phyloP scores from a whole-genome alignment of 2,113 vertebrate species.

The Clarias macrocephalus region DNA sequence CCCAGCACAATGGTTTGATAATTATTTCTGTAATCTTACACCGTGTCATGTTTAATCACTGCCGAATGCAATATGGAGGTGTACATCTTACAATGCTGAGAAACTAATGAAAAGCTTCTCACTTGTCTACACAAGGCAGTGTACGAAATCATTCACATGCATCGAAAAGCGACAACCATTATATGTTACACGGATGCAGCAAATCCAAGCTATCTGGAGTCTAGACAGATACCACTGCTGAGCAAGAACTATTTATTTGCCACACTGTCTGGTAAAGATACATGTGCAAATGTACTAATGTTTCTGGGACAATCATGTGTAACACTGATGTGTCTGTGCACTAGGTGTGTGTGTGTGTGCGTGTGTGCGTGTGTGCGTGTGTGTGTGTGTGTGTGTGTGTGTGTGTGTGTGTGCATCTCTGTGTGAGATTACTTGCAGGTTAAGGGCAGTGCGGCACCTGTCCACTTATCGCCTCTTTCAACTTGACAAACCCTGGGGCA shows the following conservation, averaged over 20 bases:
- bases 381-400: constrained; percentile 18
- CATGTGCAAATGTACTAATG: not conserved
- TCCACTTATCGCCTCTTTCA: constrained; percentile 18
- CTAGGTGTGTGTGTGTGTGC: constrained; percentile 1
- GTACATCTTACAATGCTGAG: not conserved
- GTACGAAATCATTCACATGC: not conserved
- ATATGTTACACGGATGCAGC: not conserved
- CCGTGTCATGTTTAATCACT: not conserved
- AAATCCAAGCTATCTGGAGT: not conserved
- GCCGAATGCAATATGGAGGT: not conserved
- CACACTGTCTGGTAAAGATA: not conserved
- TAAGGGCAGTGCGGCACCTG: constrained; percentile 8
- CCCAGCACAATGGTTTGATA: not conserved
- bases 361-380: constrained; percentile 23
- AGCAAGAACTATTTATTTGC: not conserved
- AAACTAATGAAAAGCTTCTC: not conserved
- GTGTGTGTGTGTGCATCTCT: constrained; percentile 27
- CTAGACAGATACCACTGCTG: not conserved
- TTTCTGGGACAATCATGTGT: not conserved
- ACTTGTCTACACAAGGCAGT: not conserved
- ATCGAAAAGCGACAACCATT: not conserved
- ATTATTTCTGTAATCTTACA: not conserved
- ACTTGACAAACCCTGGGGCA: not conserved
- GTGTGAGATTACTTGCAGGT: constrained; percentile 28
- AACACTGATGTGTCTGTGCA: not conserved